Conservation (phyloP, 2,888 invertebrate species). For the Spisula solida region DNA sequence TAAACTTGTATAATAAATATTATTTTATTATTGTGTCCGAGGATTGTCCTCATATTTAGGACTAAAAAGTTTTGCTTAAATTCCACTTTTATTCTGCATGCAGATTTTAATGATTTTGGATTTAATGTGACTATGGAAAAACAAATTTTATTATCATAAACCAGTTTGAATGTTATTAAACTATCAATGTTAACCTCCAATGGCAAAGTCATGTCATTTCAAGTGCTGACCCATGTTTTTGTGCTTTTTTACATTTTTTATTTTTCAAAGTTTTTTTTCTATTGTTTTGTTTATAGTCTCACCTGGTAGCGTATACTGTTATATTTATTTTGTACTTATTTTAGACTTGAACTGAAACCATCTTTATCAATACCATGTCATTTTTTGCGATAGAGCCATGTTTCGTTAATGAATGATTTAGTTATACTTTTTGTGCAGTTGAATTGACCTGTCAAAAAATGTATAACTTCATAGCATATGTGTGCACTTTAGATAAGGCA, state of each 20-base stretch:
- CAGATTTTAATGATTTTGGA: neutral
- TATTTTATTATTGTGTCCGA: neutral
- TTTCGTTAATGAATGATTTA: neutral
- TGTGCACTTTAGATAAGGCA: too few species aligned
- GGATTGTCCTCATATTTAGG: neutral
- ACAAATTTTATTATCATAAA: too few species aligned
- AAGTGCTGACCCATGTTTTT: constrained; percentile 3
- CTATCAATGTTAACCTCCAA: neutral
- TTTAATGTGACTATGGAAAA: too few species aligned
- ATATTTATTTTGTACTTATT: constrained; percentile 19
- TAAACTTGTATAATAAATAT: neutral
- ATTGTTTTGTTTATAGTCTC: constrained; percentile 10
- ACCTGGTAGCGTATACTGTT: neutral
- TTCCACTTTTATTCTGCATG: neutral
- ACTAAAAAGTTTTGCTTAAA: neutral
- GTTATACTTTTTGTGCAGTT: neutral
- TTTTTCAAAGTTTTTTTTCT: neutral
- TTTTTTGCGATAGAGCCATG: neutral
- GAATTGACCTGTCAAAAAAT: too few species aligned
- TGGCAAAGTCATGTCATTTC: neutral
- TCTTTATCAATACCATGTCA: neutral
- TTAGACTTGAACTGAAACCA: neutral
- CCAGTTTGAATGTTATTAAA: too few species aligned
- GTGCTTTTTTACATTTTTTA: constrained; percentile 29
- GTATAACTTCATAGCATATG: too few species aligned